A percentile compares a stretch with the other conserved stretches of the same genome.
Conservation (phyloP, 2,113 vertebrate species). For the Sprattus sprattus region DNA sequence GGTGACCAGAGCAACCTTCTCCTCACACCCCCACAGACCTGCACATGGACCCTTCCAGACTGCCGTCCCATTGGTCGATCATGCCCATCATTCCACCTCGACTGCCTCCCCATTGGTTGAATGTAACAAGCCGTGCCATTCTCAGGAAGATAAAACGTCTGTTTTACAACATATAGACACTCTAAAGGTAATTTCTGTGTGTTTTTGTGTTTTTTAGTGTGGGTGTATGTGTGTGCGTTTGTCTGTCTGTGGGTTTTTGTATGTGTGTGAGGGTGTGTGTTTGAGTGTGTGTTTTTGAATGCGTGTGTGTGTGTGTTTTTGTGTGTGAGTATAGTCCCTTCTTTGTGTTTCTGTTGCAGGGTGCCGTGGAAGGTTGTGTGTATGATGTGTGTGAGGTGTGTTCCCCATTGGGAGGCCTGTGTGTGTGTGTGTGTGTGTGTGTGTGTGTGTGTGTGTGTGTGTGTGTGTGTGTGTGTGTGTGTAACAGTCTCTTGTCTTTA, state of each 20-base stretch:
- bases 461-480: neutral
- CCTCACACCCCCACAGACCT: neutral
- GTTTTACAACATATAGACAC: conserved; percentile 41
- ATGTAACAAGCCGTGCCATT: neutral
- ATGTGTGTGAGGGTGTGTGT: too few species aligned
- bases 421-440: neutral
- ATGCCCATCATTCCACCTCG: neutral
- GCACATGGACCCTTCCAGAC: neutral
- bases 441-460: conserved; percentile 64
- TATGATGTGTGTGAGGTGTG: too few species aligned
- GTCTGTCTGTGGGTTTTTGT: neutral
- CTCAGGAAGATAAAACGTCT: neutral
- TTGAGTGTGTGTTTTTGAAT: too few species aligned
- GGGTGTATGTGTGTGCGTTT: conserved; percentile 21
- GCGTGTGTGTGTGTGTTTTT: conserved; percentile 25
- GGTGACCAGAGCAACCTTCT: too few species aligned
- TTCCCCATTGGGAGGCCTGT: conserved; percentile 9
- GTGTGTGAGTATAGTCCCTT: neutral
- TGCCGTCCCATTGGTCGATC: neutral
- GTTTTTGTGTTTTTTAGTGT: neutral
- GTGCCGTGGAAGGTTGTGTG: conserved; percentile 28
- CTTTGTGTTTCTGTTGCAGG: conserved; percentile 3
- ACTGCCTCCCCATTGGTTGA: neutral
- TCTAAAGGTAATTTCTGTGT: conserved; percentile 42
- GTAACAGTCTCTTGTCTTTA: neutral